Evolutionary conservation across 2,888 invertebrate genomes (phyloP), one percentile per base, ranked within the genome.

Genomic region (Tetranychus truncatus): DNA sequence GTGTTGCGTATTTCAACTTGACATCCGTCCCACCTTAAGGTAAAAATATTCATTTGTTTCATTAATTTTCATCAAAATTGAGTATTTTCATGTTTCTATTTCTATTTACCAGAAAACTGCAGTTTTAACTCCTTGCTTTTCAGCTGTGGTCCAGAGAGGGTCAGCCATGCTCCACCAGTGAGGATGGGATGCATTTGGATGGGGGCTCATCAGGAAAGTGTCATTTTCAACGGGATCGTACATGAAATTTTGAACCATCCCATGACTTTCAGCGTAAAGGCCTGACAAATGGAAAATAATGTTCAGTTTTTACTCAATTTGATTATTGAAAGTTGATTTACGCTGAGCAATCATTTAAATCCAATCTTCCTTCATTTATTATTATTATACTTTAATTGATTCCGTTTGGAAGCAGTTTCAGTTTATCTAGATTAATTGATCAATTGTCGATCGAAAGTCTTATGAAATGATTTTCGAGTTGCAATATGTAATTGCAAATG

Each of bases 231-330:
- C 76, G 7, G 80, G 74, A 78, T 83, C 82, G 75, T 80, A 82
- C 80, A 83, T 82, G 78, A 80, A 81, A 76, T 83, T 83, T n/a
- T 81, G 82, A 45, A 83, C 79, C 55, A 83, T 81, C 7, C 81
- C 82, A 78, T 83, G 83, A 44, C 76, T 80, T 78, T 82, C 82
- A 6, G 82, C 81, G 77, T 81, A 81, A 18, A 78, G 74, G n/a
- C 79, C 79, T 75, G 69, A n/a, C 15, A 66, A 6, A 18, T 66
- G 66, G 18, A 15, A 20, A 66, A 66, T 18, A 66, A 66, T 20
- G 20, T 66, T 15, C 1, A 66, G 15, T 7, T 66, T 66, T 7
- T 6, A 66, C 20, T 66, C 9, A 15, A 66, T 66, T 66, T 11
- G 66, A 66, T 7, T 34, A 66, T 7, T 34, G 34, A 34, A 34